phyloP scores from a whole-genome alignment of 2,113 vertebrate genomes.

The Hylia prasina region DNA sequence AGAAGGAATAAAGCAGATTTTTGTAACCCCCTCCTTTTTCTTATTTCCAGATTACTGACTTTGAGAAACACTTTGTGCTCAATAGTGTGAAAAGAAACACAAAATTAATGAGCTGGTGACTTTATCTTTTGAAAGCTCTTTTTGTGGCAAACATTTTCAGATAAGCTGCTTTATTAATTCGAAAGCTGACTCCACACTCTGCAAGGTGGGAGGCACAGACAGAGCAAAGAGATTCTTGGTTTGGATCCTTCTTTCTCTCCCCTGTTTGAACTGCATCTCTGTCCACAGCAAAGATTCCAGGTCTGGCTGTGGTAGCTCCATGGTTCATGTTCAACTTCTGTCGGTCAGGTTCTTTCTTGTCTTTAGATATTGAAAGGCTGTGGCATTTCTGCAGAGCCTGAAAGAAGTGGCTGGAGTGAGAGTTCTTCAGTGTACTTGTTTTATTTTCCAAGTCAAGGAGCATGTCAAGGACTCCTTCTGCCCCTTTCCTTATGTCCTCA shows the following conservation, averaged over 20 bases:
- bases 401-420: not conserved
- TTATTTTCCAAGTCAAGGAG: not conserved
- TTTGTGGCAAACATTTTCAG: not conserved
- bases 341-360: not conserved
- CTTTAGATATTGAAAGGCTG: not conserved
- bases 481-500: not conserved
- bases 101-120: not conserved
- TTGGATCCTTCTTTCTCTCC: not conserved
- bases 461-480: not conserved
- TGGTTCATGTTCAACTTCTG: accelerated
- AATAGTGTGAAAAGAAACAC: not conserved
- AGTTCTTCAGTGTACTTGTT: not conserved
- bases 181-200: not conserved
- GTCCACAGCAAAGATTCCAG: not conserved
- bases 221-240: not conserved
- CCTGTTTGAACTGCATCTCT: not conserved
- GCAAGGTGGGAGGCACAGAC: not conserved
- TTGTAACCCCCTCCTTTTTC: not conserved
- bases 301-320: not conserved
- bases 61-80: not conserved
- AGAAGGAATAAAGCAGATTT: not conserved
- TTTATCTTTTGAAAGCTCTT: not conserved
- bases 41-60: not conserved
- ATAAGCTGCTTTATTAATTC: not conserved
- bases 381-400: not conserved